These are phyloP conservation scores for Clostera curtula DNA, from an alignment of 2,888 invertebrate genomes.

Conservation along the genomic window DNA sequence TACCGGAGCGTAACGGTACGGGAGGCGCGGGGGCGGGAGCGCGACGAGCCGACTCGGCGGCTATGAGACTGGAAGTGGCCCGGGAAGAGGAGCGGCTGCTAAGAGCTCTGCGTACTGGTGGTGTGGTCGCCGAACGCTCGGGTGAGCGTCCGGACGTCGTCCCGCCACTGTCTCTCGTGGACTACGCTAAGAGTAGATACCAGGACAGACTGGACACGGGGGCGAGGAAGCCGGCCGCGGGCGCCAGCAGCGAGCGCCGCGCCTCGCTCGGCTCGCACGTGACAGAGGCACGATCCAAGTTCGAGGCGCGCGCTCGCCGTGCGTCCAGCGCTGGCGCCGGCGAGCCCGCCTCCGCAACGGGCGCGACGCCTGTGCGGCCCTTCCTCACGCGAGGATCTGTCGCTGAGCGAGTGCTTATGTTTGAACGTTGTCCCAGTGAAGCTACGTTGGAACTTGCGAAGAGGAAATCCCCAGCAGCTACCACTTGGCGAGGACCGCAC, in stretches of 20 bases:
- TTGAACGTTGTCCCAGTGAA: slow-evolving; percentile 92
- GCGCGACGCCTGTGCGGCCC: slow-evolving; percentile 81
- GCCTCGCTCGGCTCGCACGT: slow-evolving; percentile 67
- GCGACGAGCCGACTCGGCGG: slow-evolving; percentile 66
- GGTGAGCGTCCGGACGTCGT: slow-evolving; percentile 66
- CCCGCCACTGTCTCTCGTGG: slow-evolving; percentile 74
- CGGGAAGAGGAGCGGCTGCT: slow-evolving; percentile 86
- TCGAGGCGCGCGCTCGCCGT: slow-evolving; percentile 66
- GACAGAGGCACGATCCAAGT: slow-evolving; percentile 67
- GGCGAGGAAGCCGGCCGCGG: slow-evolving; percentile 58
- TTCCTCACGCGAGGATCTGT: slow-evolving; percentile 93
- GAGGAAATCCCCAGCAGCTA: slow-evolving; percentile 72
- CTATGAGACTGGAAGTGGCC: slow-evolving; percentile 82
- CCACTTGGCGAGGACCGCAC: slow-evolving; percentile 74
- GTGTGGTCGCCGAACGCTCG: slow-evolving; percentile 61
- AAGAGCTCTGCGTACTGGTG: slow-evolving; percentile 85
- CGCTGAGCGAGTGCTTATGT: slow-evolving; percentile 91
- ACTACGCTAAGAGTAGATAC: slow-evolving; percentile 79
- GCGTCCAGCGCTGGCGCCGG: slow-evolving; percentile 61
- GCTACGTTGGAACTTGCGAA: slow-evolving; percentile 79
- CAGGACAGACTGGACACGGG: slow-evolving; percentile 74
- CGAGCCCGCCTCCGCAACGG: slow-evolving; percentile 46
- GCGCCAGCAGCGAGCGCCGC: slow-evolving; percentile 58
- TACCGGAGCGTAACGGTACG: slow-evolving; percentile 66
- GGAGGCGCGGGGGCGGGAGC: slow-evolving; percentile 42